Conservation (phyloP, 2,888 invertebrate species). For the Microctonus hyperodae region DNA sequence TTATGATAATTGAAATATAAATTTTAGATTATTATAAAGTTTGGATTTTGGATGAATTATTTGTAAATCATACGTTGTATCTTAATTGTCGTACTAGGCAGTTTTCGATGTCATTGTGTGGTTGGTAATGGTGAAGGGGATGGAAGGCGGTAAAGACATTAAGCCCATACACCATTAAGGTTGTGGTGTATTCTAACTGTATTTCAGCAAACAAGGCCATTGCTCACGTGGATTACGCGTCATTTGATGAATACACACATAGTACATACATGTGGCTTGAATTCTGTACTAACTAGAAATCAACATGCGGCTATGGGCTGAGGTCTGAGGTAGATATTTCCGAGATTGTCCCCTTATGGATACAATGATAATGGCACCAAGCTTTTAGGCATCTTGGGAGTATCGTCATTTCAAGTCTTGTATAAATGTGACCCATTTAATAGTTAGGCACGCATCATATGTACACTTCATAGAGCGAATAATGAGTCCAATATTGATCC, state of each 20-base stretch:
- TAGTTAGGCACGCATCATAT: constrained; percentile 17
- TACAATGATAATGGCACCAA: constrained; percentile 25
- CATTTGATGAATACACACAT: not conserved
- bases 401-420: constrained; percentile 21
- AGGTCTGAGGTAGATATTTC: constrained; percentile 11
- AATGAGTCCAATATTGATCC: not conserved
- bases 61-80: not conserved
- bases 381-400: constrained; percentile 28
- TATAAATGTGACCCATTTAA: constrained; percentile 22
- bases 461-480: constrained; percentile 4
- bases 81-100: not conserved
- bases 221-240: constrained; percentile 18
- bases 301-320: not conserved
- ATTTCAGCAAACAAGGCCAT: constrained; percentile 22
- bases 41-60: not conserved
- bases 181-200: constrained; percentile 15
- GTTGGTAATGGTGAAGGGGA: constrained; percentile 4
- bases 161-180: constrained; percentile 15
- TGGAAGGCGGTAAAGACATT: constrained; percentile 16
- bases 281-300: not conserved
- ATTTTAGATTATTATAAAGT: not conserved
- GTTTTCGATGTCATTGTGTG: constrained; percentile 14
- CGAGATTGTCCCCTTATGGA: constrained; percentile 20
- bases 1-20: not conserved
- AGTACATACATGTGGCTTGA: not conserved